phyloP scores from a whole-genome alignment of 2,113 vertebrate species.

The Passer montanus region DNA sequence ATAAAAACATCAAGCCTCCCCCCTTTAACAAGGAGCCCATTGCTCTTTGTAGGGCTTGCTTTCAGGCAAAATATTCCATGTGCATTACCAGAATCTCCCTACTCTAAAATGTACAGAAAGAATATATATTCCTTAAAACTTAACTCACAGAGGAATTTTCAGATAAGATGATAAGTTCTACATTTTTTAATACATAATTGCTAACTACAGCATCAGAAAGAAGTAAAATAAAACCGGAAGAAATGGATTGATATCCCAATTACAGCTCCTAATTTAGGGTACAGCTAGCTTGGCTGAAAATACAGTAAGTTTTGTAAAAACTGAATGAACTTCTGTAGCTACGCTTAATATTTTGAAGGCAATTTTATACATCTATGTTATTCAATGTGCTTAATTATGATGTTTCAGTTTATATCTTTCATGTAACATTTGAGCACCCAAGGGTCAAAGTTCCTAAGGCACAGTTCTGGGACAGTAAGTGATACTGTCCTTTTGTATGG shows the following conservation, averaged over 20 bases:
- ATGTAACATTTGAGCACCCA: not conserved
- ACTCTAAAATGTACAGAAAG: not conserved
- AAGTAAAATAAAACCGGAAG: not conserved
- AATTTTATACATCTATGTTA: not conserved
- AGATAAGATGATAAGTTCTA: not conserved
- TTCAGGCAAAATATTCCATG: not conserved
- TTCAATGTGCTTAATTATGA: not conserved
- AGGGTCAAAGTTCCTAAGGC: not conserved
- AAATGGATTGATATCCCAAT: not conserved
- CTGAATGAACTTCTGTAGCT: not conserved
- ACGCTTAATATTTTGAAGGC: not conserved
- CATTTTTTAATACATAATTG: not conserved
- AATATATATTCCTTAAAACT: not conserved
- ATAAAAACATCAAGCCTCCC: not conserved
- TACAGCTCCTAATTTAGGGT: not conserved
- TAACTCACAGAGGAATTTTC: not conserved
- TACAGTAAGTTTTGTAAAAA: not conserved
- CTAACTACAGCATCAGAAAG: not conserved
- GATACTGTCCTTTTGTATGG: not conserved
- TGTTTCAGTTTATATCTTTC: not conserved
- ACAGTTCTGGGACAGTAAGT: not conserved
- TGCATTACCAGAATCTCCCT: not conserved
- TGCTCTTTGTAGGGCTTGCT: not conserved
- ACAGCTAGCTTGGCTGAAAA: not conserved
- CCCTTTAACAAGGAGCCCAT: not conserved